phyloP scores from a whole-genome alignment of 2,113 vertebrate genomes.

The Menura novaehollandiae region DNA sequence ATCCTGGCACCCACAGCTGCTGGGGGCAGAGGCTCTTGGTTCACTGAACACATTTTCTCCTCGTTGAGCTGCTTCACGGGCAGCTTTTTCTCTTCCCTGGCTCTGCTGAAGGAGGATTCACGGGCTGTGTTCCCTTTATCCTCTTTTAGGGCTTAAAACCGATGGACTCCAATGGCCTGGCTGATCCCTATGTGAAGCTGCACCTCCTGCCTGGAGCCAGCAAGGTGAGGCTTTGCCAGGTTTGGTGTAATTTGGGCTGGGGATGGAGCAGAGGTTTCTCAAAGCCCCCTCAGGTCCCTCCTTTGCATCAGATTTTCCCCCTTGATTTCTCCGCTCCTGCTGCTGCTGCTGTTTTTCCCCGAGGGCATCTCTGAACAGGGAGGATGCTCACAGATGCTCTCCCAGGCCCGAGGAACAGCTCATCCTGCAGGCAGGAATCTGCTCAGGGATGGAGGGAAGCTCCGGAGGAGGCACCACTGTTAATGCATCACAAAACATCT shows the following conservation, averaged over 20 bases:
- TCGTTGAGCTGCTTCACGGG: rapidly evolving
- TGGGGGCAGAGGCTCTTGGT: not conserved
- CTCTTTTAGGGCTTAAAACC: conserved; percentile 87
- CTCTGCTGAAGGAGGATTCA: not conserved
- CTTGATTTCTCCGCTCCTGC: rapidly evolving
- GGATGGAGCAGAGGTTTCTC: not conserved
- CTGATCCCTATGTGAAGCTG: conserved; percentile 93
- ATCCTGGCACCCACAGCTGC: rapidly evolving
- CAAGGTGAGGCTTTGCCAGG: conserved; percentile 80
- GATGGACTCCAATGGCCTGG: conserved; percentile 95
- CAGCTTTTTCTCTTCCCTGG: not conserved
- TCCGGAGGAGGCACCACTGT: not conserved
- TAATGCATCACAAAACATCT: not conserved
- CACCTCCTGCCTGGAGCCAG: conserved; percentile 94
- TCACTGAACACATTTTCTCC: not conserved
- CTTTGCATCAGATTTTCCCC: rapidly evolving
- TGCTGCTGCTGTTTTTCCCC: rapidly evolving
- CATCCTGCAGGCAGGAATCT: not conserved
- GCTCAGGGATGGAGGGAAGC: not conserved
- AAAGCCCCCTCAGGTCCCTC: not conserved
- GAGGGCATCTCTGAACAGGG: not conserved
- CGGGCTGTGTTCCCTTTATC: rapidly evolving
- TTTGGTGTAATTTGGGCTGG: not conserved
- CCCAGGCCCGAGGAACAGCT: not conserved
- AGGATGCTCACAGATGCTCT: not conserved